These are phyloP conservation scores for Sialis lutaria DNA, from an alignment of 2,888 invertebrate genomes.

Conservation along the genomic window DNA sequence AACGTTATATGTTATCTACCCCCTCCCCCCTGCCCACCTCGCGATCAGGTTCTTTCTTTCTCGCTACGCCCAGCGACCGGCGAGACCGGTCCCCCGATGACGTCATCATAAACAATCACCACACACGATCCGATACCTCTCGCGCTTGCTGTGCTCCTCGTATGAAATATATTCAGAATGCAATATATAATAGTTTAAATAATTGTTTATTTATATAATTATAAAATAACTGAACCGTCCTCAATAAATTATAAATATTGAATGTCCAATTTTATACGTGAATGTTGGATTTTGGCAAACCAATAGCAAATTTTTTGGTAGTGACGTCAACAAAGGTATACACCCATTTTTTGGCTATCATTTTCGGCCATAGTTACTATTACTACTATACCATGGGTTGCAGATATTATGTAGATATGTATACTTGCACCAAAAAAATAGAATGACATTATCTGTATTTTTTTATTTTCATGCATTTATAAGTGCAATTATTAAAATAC, in stretches of 20 bases:
- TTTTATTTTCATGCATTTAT: no score
- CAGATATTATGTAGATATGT: no score
- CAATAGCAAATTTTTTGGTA: conserved; percentile 5
- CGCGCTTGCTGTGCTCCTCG: conserved; percentile 18
- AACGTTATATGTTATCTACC: no score
- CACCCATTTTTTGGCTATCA: not conserved
- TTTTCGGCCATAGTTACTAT: not conserved
- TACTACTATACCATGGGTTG: no score
- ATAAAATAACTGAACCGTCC: not conserved
- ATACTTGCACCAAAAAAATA: no score
- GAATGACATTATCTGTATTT: no score
- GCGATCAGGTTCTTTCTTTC: no score
- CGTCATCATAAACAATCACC: not conserved
- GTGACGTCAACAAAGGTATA: conserved; percentile 5
- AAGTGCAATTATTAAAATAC: no score
- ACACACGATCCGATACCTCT: conserved; percentile 11
- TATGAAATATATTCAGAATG: conserved; percentile 27
- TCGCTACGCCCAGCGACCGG: not conserved
- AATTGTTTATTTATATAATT: conserved; percentile 21
- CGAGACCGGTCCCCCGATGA: not conserved
- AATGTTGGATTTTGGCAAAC: conserved; percentile 1
- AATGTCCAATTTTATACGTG: not conserved
- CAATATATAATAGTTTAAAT: conserved; percentile 28
- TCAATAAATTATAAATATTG: not conserved
- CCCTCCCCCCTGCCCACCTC: no score